Evolutionary conservation across 2,888 invertebrate species (phyloP), one percentile per base, ranked within the genome.

Genomic region (Lamellibrachia satsuma): DNA sequence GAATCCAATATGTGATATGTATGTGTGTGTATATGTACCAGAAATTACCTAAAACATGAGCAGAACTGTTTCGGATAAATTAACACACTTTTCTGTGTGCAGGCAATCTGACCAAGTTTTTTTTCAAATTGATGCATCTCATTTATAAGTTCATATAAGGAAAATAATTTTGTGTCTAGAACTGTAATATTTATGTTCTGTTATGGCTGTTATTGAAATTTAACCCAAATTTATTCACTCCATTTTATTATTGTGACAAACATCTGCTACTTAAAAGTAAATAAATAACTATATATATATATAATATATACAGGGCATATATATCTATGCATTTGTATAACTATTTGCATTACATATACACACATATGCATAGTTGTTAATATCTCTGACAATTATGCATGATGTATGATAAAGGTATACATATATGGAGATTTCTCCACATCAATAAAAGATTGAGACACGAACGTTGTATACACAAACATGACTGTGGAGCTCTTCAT

Each of bases 391-490:
- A 22, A 75, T 3, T 75, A n/a, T 75, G 22, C 75, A 75, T 15
- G 2, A 3, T 75, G 22, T 75, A 75, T 22, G 75, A 75, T 15
- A 15, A 75, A 75, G 22, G 22, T 75, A 75, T 11, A 22, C 15
- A 75, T 75, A 75, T 75, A 75, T 75, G 75, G 75, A 75, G 75
- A 75, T 75, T 75, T 75, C 75, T n/a, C 75, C 75, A 75, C 75
- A 75, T 22, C 15, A 75, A 75, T 75, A 75, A 75, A 75, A 75
- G 55, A 55, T 9, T 55, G 9, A 55, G 75, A 75, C 75, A 75
- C 15, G 22, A 75, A 15, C 11, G 75, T 75, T 75, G 75, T 22
- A 15, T 22, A 22, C 75, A n/a, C 75, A 75, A 22, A 75, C 22
- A 22, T 75, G 75, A 22, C 75, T 75, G 75, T 75, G 75, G 55